Base-by-base conservation (phyloP, 1,140 invertebrate genomes). In the Dendroctonus ponderosae region DNA sequence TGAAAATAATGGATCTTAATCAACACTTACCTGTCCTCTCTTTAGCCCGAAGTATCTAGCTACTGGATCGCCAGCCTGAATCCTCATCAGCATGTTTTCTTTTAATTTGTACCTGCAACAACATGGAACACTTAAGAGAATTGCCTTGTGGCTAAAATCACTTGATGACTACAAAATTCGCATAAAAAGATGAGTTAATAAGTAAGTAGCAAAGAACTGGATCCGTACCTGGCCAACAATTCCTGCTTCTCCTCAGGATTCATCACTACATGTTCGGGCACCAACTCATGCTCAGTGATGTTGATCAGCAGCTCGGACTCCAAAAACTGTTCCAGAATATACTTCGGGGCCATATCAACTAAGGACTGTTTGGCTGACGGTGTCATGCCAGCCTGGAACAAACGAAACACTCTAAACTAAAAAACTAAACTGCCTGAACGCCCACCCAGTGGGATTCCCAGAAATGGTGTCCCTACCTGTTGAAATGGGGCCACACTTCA, bases 261-360 rank as follows among this genome's bases (percentile, higher is more conserved):
- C 82, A 99, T 88, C 2, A 99, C 94, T 63, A 99, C 96, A 79
- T 99, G 98, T 80, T 99, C 96, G 0, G 98, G 98, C 5, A 99
- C 97, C 70, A 99, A 78, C 82, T 99, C 96, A 79, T 99, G 98
- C 80, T 99, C 97, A 5, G 97, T 99, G 38, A 99, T 99, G 79
- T 99, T 99, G 53, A 99, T 97, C 5, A 99, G 81, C 15, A 99
- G 80, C 80, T 99, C 98, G 0, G 96, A 96, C 82, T 99, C 98
- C 8, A 99, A 78, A 80, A 99, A 99, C 74, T 99, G 94, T 83
- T 99, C 98, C 54, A 99, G 80, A 74, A 97, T 98, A 77, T 99
- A 99, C 80, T 99, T 99, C 0, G 97, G 97, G 2, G 96, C 96
- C 96, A 99, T 98, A 74, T 99, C 97, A 5, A 93, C 89, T 50